Conservation (phyloP, 2,113 vertebrate genomes). For the Beaufortia kweichowensis region DNA sequence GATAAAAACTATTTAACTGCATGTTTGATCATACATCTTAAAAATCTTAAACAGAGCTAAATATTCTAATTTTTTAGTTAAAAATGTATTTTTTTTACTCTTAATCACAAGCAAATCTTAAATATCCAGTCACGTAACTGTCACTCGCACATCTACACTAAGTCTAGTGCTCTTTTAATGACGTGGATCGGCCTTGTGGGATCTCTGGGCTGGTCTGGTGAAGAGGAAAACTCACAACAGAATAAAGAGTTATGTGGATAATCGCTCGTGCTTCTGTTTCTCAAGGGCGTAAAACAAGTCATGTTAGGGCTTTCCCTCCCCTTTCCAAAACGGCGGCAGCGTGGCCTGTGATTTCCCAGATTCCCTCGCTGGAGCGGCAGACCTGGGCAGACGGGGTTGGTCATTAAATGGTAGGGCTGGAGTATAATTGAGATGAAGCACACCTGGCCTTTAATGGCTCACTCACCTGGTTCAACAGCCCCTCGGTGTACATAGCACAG, state of each 20-base stretch:
- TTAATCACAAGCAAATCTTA: no score
- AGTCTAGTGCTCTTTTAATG: conserved; percentile 33
- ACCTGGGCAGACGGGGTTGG: conserved; percentile 47
- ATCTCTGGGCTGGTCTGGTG: background rate
- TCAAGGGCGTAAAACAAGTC: conserved; percentile 50
- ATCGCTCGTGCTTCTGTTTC: conserved; percentile 67
- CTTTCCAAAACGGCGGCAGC: conserved; percentile 21
- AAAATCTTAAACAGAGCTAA: no score
- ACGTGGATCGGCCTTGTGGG: conserved; percentile 30
- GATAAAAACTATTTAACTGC: no score
- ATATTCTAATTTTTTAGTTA: no score
- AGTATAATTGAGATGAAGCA: conserved; percentile 53
- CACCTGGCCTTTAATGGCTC: conserved; percentile 68
- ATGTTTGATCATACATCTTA: no score
- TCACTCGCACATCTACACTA: no score
- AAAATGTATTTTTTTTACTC: no score
- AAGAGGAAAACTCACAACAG: conserved; percentile 3
- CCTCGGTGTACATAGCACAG: conserved; percentile 1
- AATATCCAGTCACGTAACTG: no score
- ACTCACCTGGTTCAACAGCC: conserved; percentile 67
- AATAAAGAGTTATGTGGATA: conserved; percentile 52
- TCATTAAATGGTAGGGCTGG: conserved; percentile 58
- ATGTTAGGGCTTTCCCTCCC: conserved; percentile 35
- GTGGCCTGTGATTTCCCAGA: conserved; percentile 66
- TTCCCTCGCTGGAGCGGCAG: conserved; percentile 54